Evolutionary conservation across 1,140 invertebrate species (phyloP), one percentile per base, ranked within the genome.

Genomic region (Mya arenaria): DNA sequence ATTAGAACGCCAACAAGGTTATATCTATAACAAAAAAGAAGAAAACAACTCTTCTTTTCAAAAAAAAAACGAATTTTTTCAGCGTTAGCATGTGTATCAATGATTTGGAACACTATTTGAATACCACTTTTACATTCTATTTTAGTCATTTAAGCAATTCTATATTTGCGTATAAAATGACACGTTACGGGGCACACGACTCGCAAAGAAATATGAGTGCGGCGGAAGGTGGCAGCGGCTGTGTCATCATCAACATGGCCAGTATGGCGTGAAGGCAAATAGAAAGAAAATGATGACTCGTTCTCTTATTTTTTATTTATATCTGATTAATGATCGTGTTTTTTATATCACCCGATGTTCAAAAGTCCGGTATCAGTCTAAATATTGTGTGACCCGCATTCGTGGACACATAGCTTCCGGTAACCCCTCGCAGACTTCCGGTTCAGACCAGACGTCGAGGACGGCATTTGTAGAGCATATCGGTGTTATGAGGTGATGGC

Each of bases 151-250:
- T n/a, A n/a, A n/a, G n/a, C n/a, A n/a, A n/a, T n/a, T n/a, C n/a
- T n/a, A n/a, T n/a, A n/a, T n/a, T n/a, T n/a, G n/a, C n/a, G n/a
- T 55, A 30, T 58, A 88, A 85, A 78, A 83, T 66, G 85, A 80
- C 0, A 84, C 82, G 1, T 28, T 86, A 30, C 60, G 58, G 25
- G 86, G 86, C 15, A 85, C 85, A 17, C 39, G 63, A 55, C 56
- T 86, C 19, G 86, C 73, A 15, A 68, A 85, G 62, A 52, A 82
- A 34, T 66, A 71, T 88, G 63, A 81, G 83, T 56, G 84, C 77
- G 78, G 85, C 85, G 44, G 79, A 81, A 13, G 86, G 86, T n/a
- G 85, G 86, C n/a, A 71, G 80, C 36, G 86, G 86, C 28, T 85
- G 86, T 23, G 52, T 81, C 30, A 84, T 88, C 39, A 80, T 88